Evolutionary conservation across 2,888 invertebrate species (phyloP).

Genomic region (Lasioglossum pauxillum): DNA sequence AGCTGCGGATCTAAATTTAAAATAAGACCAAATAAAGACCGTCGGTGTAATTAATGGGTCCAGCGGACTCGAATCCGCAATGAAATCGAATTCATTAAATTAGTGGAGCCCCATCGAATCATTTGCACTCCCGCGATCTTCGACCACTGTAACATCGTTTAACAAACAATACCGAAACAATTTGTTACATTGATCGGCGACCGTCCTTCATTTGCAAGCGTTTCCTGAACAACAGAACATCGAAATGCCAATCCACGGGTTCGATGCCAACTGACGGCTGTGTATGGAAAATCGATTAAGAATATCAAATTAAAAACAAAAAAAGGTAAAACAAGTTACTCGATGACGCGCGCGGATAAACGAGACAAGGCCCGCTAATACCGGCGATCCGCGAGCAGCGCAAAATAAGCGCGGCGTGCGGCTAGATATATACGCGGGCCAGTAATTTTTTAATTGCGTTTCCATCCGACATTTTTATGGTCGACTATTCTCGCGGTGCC

Average conservation of each 20-base stretch:
- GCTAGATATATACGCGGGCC: constrained; percentile 64
- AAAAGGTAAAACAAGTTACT: background rate
- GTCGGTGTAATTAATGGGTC: background rate
- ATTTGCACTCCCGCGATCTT: background rate
- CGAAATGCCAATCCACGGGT: background rate
- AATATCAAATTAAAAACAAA: constrained; percentile 22
- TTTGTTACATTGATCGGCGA: background rate
- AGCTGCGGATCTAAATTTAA: constrained; percentile 3
- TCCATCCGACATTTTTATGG: constrained; percentile 74
- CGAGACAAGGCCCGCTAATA: constrained; percentile 58
- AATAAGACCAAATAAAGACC: constrained; percentile 6
- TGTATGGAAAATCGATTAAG: constrained; percentile 7
- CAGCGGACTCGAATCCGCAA: constrained; percentile 4
- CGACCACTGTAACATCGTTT: background rate
- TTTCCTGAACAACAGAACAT: background rate
- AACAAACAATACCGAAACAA: background rate
- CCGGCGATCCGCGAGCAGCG: constrained; percentile 40
- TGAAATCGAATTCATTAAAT: constrained; percentile 18
- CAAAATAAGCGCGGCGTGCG: constrained; percentile 59
- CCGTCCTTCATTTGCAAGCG: background rate
- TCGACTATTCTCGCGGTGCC: constrained; percentile 64
- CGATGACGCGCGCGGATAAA: constrained; percentile 51
- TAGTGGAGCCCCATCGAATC: background rate
- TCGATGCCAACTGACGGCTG: background rate
- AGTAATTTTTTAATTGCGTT: constrained; percentile 74